Evolutionary conservation across 1,140 invertebrate genomes (phyloP), one percentile per base, ranked within the genome.

Genomic region (Stenopsyche tienmushanensis): DNA sequence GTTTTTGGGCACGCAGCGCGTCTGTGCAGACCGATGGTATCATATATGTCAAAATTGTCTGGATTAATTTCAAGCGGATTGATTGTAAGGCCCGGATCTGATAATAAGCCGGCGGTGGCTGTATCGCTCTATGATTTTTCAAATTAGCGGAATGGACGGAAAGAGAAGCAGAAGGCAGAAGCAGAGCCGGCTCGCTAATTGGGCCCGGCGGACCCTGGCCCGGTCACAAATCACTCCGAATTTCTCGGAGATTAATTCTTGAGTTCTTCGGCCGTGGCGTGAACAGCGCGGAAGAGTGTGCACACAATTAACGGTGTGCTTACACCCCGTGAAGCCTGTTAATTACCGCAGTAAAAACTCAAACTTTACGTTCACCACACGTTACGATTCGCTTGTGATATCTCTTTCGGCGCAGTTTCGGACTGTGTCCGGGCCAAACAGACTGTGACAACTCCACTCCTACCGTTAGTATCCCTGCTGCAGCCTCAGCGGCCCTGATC

Each of bases 351-450:
- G n/a, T n/a, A n/a, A 53, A 53, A 53, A 9, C 13, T 55, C 15
- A 39, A 8, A 34, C n/a, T 55, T 3, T 15, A 44, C 55, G 39
- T 44, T 59, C 39, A 59, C 55, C 41, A 13, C n/a, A 24, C 62
- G 62, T 53, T 39, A 53, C 62, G 62, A 53, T 44, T 54, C 62
- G 62, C 50, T 64, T 64, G 62, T 64, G 62, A 64, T 64, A 64
- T 64, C 62, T 64, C 47, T 64, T 64, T 64, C 47, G 62, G 62
- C 50, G 59, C 59, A 62, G 44, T 54, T 64, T 53, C 49, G 47
- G 50, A 41, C 20, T n/a, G n/a, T n/a, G n/a, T n/a, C n/a, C 9
- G 5, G 13, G 50, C 50, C 41, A 57, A 57, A 41, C 54, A 57
- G 54, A 57, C 24, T 41, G 54, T 41, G 34, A 57, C 54, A 21